Evolutionary conservation across 2,888 invertebrate genomes (phyloP).

Genomic region (Chloromyia formosa): DNA sequence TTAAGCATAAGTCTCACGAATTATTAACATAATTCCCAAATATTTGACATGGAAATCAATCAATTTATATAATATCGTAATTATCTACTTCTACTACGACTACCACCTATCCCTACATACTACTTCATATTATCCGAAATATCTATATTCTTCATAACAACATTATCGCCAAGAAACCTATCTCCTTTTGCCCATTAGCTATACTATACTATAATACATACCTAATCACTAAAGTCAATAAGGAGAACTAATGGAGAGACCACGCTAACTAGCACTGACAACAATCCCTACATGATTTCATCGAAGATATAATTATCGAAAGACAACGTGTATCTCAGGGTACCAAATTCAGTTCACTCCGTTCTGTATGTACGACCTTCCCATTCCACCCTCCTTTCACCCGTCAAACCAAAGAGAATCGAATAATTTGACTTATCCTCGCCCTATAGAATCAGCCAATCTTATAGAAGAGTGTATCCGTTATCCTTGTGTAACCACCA

Average conservation of each 20-base stretch:
- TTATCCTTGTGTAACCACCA: slow-evolving; percentile 16
- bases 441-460: slow-evolving; percentile 30
- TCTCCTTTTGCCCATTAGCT: slow-evolving; percentile 28
- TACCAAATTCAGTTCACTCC: slow-evolving; percentile 14
- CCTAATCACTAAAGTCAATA: slow-evolving; percentile 38
- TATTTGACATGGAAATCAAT: no score
- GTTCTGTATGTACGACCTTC: neutral
- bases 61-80: no score
- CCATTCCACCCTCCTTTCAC: neutral
- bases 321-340: no score
- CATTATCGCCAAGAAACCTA: slow-evolving; percentile 29
- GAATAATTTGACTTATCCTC: slow-evolving; percentile 40
- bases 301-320: slow-evolving; percentile 36
- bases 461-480: slow-evolving; percentile 16
- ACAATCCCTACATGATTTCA: slow-evolving; percentile 40
- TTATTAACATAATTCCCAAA: no score
- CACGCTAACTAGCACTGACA: slow-evolving; percentile 37
- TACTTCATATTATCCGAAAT: neutral
- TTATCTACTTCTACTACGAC: no score
- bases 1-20: no score
- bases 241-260: slow-evolving; percentile 27
- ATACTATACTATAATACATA: slow-evolving; percentile 23
- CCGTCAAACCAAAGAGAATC: slow-evolving; percentile 41
- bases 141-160: slow-evolving; percentile 2
- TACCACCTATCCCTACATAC: no score